Evolutionary conservation across 2,113 vertebrate species (phyloP), one percentile per base, ranked within the genome.

Genomic region (Cinclus mexicanus): DNA sequence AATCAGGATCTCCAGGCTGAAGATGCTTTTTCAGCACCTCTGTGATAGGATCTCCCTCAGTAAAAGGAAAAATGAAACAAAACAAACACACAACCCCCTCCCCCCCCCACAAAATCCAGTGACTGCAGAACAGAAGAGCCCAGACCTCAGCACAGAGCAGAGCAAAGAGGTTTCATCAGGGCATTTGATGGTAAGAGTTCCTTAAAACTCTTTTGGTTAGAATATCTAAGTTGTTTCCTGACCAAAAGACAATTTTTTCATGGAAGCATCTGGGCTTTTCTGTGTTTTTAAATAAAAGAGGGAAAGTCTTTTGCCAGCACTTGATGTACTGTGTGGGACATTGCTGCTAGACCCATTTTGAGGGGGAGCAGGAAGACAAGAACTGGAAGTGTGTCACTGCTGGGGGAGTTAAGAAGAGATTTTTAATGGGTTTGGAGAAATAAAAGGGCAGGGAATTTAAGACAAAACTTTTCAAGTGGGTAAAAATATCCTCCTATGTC

Each of bases 81-180:
- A 79, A 41, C 7, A 44, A 21, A 26, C 12, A 24, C 4, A 22
- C 6, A 24, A 14, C 11, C 42, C 42, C 42, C 15, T 11, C 42
- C 42, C 42, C 0, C 1, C 12, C 7, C 8, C 4, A 21, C 47
- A 59, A 22, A 35, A 16, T 49, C 23, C 35, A 21, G 12, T 35
- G n/a, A 8, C 35, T 69, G 18, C 14, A 41, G 20, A 85, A 10
- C 26, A 71, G 7, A 19, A 67, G 28, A 89, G 15, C 33, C 21
- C 81, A 72, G 49, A 50, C 33, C 75, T 79, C 49, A 71, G 35
- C n/a, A 68, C 23, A 71, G 60, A 61, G 7, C 10, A 25, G 46
- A 82, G 19, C 20, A 42, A 59, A 83, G n/a, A 80, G 5, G 2
- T 35, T 89, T 72, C 29, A 60, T 28, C 11, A n/a, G 17, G 12